Evolutionary conservation across 2,797 vertebrate species (phyloP), one percentile per base, ranked within the genome.

Genomic region (Delichon dasypus): DNA sequence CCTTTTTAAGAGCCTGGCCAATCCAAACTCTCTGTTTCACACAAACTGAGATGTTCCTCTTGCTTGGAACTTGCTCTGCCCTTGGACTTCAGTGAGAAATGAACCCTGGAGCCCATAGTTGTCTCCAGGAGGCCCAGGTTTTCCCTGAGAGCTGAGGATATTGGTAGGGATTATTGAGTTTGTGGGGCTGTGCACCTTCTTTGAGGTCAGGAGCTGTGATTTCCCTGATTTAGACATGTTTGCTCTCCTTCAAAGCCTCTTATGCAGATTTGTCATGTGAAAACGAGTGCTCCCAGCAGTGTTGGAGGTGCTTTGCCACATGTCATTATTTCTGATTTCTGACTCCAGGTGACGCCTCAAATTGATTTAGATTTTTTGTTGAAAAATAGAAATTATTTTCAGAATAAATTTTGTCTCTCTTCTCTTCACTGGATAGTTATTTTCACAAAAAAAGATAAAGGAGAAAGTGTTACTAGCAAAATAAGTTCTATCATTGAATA

Each of bases 161-260:
- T 36, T 10, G 6, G 20, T 3, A 30, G 44, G 34, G 23, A 9
- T 83, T 73, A 10, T 5, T 18, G 78, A 79, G 27, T 70, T 64
- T 25, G 9, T 5, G 36, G 64, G 66, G 53, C 60, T 34, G 27
- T 23, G 40, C 4, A 3, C 16, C 13, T 38, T 12, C 74, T 74
- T 38, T 29, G 38, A 75, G 74, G 53, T 67, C 70, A 92, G 71
- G 81, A 81, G 66, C 45, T 83, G 85, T 36, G 68, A 88, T 83
- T 88, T 88, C 54, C 54, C 61, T n/a, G 29, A 4, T 38, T 57
- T 22, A 38, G 79, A 71, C 0, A 3, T 9, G 32, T 84, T 90
- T 72, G 45, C 79, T 93, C 70, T 77, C 88, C 74, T 86, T 86
- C 90, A 74, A 34, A 95, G 34, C 32, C 79, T 32, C 62, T 93